phyloP scores from a whole-genome alignment of 2,888 invertebrate genomes.

The Ichneumoninae sp. region DNA sequence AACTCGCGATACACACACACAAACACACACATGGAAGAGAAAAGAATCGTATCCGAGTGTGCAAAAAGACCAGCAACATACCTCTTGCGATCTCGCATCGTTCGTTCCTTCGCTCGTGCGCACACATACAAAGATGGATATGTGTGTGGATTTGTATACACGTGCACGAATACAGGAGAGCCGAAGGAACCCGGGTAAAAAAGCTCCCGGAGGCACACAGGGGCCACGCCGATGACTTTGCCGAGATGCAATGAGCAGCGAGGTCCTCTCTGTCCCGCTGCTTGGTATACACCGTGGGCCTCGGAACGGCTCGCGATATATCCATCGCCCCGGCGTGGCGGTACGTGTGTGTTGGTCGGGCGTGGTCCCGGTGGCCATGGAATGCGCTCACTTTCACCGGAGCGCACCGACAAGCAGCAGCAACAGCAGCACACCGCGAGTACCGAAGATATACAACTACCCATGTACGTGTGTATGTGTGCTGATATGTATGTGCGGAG shows the following conservation, averaged over 20 bases:
- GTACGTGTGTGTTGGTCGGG: slow-evolving; percentile 81
- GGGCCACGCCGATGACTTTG: slow-evolving; percentile 63
- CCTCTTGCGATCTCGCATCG: slow-evolving; percentile 48
- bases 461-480: neutral
- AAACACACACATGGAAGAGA: slow-evolving; percentile 17
- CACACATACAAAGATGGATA: neutral
- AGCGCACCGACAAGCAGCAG: slow-evolving; percentile 69
- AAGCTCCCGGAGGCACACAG: slow-evolving; percentile 56
- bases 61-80: slow-evolving; percentile 36
- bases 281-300: slow-evolving; percentile 16
- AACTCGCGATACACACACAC: slow-evolving; percentile 15
- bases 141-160: slow-evolving; percentile 9
- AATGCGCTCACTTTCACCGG: slow-evolving; percentile 84
- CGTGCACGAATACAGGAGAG: slow-evolving; percentile 20
- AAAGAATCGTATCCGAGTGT: slow-evolving; percentile 26
- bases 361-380: slow-evolving; percentile 84
- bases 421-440: slow-evolving; percentile 35
- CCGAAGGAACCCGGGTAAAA: slow-evolving; percentile 38
- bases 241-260: slow-evolving; percentile 63
- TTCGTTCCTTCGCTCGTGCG: slow-evolving; percentile 39
- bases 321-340: slow-evolving; percentile 20
- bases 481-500: slow-evolving; percentile 27
- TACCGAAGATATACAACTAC: slow-evolving; percentile 34
- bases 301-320: slow-evolving; percentile 51
- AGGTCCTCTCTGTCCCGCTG: slow-evolving; percentile 40